Base-by-base conservation (phyloP, 2,113 vertebrate species). In the Tragelaphus imberbis region DNA sequence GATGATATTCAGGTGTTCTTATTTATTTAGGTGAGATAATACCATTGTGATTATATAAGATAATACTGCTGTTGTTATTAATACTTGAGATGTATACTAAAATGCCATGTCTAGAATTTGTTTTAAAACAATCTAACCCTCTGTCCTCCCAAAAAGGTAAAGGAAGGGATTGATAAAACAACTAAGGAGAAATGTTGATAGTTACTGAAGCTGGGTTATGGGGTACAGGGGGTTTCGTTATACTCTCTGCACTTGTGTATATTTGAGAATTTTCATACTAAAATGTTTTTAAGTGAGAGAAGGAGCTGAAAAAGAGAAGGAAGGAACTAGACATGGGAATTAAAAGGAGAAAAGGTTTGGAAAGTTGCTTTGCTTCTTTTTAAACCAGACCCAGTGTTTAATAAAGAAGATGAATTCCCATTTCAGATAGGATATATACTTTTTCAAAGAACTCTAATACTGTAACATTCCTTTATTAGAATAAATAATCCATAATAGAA, bases 291-390 rank as follows among this genome's bases (percentile, higher is more conserved):
- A 96, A 84, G 63, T 36, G 17, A 90, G 44, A 91, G 63, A 90
- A 51, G 71, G 36, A 92, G 58, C 44, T 47, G 44, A 96, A 49
- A 96, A 7, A 94, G 49, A 80, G 82, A 97, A 91, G 88, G 44
- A 94, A 82, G 44, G 23, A 89, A 95, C 3, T 77, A 82, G 59
- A 56, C 4, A 79, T 75, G 61, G 4, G 40, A 94, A 94, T 95
- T 95, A 71, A 91, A 94, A 80, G 59, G 53, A 82, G 28, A 88
- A 95, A 94, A 53, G 44, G 40, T 79, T 91, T 94, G 44, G 89
- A 92, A 95, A 96, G 40, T 77, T 95, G 55, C 51, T 97, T 95
- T 96, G 82, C 30, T 93, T 97, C 71, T 94, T 28, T 91, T 97
- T 95, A 82, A 81, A 59, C 3, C 40, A 94, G 96, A 95, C 47